Evolutionary conservation across 2,888 invertebrate genomes (phyloP), one percentile per base, ranked within the genome.

Genomic region (Lasioglossum malachurum): DNA sequence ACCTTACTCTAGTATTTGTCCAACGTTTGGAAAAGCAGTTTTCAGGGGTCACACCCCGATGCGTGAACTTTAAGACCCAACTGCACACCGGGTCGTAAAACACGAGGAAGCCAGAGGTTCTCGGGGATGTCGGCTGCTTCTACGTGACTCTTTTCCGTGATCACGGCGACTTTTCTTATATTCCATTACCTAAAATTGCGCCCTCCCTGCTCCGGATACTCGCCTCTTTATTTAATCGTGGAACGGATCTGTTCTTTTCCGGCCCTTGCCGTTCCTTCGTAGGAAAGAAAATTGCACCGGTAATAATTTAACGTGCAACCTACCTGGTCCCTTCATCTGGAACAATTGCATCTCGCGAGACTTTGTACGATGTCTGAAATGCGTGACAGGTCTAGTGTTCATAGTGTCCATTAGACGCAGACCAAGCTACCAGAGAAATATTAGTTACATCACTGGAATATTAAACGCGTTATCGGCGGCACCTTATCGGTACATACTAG

Each of bases 61-160:
- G 75, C 2, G 57, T 27, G 60, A 44, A 75, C 27, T 64, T 27
- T 14, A 44, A 27, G 57, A 69, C 27, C 27, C 23, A 44, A 64
- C 73, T 38, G 14, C 2, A 19, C 31, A 31, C 19, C 16, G 60
- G 71, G 16, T 69, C 27, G 23, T 60, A 31, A 46, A 64, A n/a
- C 16, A 35, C n/a, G 38, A n/a, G n/a, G 23, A 23, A 23, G 35
- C 19, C 19, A 5, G 19, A 80, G 23, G 35, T 44, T 31, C 44
- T 7, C 31, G 44, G 44, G 1, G 67, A n/a, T 14, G 53, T n/a
- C 27, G 19, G 44, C n/a, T 23, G 35, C 8, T 2, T 14, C 44
- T 81, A 81, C 81, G 82, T 82, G 82, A 82, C 80, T 53, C 41
- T 80, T 80, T 79, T 80, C n/a, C 78, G 5, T 60, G 64, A 73